A percentile compares a stretch with the other conserved stretches of the same genome.
These are phyloP conservation scores for Pheosia gnoma DNA, from an alignment of 2,888 invertebrate species.

Conservation along the genomic window DNA sequence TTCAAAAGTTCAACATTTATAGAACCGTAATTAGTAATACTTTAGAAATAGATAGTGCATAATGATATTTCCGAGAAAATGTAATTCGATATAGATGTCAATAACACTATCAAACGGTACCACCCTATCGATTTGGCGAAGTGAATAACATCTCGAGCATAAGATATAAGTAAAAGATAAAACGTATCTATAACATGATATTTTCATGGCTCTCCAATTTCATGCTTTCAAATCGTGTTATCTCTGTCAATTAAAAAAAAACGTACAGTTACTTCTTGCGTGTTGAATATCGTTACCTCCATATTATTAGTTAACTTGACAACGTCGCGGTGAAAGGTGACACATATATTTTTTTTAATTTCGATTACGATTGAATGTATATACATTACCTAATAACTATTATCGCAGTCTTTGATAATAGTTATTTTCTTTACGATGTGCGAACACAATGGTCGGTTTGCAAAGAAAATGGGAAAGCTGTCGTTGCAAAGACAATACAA, in stretches of 20 bases:
- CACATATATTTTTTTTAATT: slow-evolving; percentile 19
- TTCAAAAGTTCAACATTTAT: not conserved
- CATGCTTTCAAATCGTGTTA: slow-evolving; percentile 57
- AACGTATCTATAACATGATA: slow-evolving; percentile 40
- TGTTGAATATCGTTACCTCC: slow-evolving; percentile 43
- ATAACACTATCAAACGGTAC: not conserved
- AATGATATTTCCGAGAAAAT: slow-evolving; percentile 1
- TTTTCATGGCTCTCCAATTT: slow-evolving; percentile 46
- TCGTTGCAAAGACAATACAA: slow-evolving; percentile 2
- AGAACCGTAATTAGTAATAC: not conserved
- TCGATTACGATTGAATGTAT: slow-evolving; percentile 21
- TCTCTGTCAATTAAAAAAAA: slow-evolving; percentile 50
- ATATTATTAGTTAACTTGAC: slow-evolving; percentile 36
- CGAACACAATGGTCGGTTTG: not conserved
- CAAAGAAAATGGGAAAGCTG: slow-evolving; percentile 20
- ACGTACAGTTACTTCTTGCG: slow-evolving; percentile 60
- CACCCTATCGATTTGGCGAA: not conserved
- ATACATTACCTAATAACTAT: slow-evolving; percentile 9
- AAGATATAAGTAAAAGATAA: slow-evolving; percentile 23
- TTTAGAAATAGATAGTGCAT: not conserved
- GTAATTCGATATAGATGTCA: slow-evolving; percentile 10
- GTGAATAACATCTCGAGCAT: slow-evolving; percentile 18
- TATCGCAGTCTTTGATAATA: not conserved
- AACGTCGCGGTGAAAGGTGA: slow-evolving; percentile 37
- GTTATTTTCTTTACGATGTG: not conserved